These are phyloP conservation scores for Todiramphus saurophagus DNA, from an alignment of 2,113 vertebrate genomes.

Conservation along the genomic window DNA sequence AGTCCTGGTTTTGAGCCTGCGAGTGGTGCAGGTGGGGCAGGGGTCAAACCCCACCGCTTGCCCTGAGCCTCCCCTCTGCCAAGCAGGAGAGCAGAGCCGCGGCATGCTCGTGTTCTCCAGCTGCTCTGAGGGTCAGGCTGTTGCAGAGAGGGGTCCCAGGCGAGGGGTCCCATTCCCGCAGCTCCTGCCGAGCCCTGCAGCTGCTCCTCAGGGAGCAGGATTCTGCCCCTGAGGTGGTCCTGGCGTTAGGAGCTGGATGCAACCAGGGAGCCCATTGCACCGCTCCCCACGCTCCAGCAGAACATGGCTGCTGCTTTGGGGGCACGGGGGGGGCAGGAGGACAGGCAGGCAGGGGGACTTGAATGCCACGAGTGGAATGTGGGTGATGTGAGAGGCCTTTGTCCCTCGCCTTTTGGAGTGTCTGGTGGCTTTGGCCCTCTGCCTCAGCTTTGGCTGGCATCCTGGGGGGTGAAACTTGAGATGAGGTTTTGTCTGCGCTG, in stretches of 20 bases:
- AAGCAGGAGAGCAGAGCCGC: fast-evolving
- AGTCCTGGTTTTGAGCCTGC: background rate
- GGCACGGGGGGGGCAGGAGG: background rate
- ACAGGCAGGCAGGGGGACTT: background rate
- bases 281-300: background rate
- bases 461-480: background rate
- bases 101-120: fast-evolving
- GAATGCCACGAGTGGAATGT: fast-evolving
- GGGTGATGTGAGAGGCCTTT: background rate
- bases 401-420: background rate
- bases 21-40: background rate
- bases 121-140: background rate
- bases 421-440: background rate
- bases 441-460: background rate
- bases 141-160: background rate
- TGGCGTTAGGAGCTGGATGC: background rate
- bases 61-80: background rate
- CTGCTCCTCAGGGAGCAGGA: background rate
- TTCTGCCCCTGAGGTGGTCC: fast-evolving
- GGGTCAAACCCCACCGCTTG: background rate
- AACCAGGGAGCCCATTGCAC: background rate
- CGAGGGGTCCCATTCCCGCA: background rate
- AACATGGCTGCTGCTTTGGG: background rate
- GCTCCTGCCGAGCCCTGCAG: background rate
- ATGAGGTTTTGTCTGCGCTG: background rate